phyloP scores from a whole-genome alignment of 2,113 vertebrate genomes.

The Theristicus caerulescens region DNA sequence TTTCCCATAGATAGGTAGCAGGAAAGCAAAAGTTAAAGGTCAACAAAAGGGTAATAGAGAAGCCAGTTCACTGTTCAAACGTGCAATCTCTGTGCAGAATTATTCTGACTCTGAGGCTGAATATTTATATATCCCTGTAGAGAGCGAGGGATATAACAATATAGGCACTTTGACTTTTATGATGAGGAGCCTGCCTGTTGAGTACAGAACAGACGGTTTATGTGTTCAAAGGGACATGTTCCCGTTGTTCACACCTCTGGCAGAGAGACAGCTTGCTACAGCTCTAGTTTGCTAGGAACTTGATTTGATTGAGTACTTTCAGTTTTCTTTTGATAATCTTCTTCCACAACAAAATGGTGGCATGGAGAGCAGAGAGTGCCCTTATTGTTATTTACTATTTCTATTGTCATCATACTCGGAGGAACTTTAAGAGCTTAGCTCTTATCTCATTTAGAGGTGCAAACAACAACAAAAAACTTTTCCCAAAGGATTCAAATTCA shows the following conservation, averaged over 20 bases:
- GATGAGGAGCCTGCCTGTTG: slow-evolving; percentile 40
- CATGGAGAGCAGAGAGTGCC: not conserved
- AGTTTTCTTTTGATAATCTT: not conserved
- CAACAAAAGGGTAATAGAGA: not conserved
- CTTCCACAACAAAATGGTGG: not conserved
- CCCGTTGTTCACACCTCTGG: slow-evolving; percentile 66
- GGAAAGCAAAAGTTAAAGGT: not conserved
- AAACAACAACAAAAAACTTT: not conserved
- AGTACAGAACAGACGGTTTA: slow-evolving; percentile 72
- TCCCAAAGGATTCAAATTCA: not conserved
- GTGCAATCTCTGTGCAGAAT: not conserved
- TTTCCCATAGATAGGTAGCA: not conserved
- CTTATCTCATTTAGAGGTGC: not conserved
- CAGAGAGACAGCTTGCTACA: slow-evolving; percentile 61
- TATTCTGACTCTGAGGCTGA: not conserved
- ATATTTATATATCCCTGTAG: not conserved
- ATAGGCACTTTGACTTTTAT: not conserved
- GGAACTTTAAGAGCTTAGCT: not conserved
- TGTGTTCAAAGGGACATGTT: slow-evolving; percentile 62
- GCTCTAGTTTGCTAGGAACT: slow-evolving; percentile 42
- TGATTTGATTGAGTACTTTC: slow-evolving; percentile 17
- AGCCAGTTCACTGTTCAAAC: not conserved
- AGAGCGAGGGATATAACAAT: not conserved
- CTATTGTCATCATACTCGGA: not conserved
- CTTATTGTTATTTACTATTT: not conserved